phyloP scores from a whole-genome alignment of 1,140 invertebrate species.

The Probaryconus sp. region DNA sequence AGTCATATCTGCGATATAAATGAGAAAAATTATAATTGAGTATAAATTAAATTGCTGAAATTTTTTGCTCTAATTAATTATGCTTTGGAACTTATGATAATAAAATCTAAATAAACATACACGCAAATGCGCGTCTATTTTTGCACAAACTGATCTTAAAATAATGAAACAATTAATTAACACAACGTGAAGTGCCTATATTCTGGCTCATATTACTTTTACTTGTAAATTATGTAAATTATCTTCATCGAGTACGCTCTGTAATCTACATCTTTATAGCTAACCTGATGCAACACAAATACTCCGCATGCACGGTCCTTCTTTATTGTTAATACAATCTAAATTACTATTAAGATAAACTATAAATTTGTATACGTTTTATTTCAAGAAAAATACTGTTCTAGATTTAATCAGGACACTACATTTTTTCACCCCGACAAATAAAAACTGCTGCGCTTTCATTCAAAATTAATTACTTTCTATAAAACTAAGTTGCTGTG shows the following conservation, averaged over 20 bases:
- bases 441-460: too few species aligned
- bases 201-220: constrained; percentile 42
- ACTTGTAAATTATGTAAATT: constrained; percentile 51
- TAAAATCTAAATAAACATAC: too few species aligned
- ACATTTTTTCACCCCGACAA: too few species aligned
- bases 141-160: constrained; percentile 8
- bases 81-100: too few species aligned
- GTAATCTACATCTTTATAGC: constrained; percentile 50
- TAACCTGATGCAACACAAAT: constrained; percentile 39
- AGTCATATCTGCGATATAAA: too few species aligned
- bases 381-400: neutral
- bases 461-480: too few species aligned
- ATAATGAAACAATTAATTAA: constrained; percentile 46
- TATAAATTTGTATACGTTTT: constrained; percentile 11
- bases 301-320: constrained; percentile 24
- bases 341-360: constrained; percentile 32
- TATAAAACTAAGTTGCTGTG: too few species aligned
- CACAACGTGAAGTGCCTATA: constrained; percentile 27
- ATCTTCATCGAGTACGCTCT: constrained; percentile 27
- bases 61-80: too few species aligned
- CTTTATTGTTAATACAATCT: constrained; percentile 42
- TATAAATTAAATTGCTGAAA: too few species aligned
- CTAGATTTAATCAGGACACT: too few species aligned
- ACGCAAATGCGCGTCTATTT: neutral
- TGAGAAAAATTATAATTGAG: too few species aligned